Evolutionary conservation across 1,140 invertebrate genomes (phyloP).

Genomic region (Papilio helenus): DNA sequence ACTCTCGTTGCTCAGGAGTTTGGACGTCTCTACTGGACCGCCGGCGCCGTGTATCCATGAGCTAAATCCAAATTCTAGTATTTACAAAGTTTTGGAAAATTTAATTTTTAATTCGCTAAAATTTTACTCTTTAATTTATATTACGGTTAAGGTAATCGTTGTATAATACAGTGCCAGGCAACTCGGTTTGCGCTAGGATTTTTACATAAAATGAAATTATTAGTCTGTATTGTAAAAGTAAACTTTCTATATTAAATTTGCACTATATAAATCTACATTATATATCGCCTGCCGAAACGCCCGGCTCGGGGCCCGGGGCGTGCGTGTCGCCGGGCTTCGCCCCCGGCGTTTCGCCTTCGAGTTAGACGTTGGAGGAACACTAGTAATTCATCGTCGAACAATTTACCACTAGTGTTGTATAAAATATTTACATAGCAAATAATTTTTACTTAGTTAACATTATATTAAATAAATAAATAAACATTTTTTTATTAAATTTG

Average conservation of each 20-base stretch:
- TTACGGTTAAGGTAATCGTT: conserved; percentile 79
- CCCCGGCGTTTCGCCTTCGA: conserved; percentile 66
- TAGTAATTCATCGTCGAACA: conserved; percentile 80
- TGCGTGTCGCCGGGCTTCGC: conserved; percentile 45
- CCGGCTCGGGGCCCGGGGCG: conserved; percentile 43
- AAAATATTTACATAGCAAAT: conserved; percentile 83
- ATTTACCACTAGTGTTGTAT: conserved; percentile 80
- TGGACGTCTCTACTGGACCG: conserved; percentile 59
- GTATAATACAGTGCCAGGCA: conserved; percentile 79
- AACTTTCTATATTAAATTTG: conserved; percentile 82
- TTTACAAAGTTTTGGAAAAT: conserved; percentile 83
- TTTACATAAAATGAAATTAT: conserved; percentile 82
- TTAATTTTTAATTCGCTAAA: conserved; percentile 83
- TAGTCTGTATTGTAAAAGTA: conserved; percentile 81
- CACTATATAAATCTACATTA: conserved; percentile 76
- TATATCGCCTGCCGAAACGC: conserved; percentile 71
- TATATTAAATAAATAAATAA: conserved; percentile 81
- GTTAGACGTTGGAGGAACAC: conserved; percentile 76
- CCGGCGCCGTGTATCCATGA: conserved; percentile 60
- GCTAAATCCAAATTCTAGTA: conserved; percentile 79
- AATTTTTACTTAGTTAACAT: conserved; percentile 82
- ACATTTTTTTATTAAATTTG: conserved; percentile 84
- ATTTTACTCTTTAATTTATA: conserved; percentile 83
- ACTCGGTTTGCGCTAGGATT: conserved; percentile 80
- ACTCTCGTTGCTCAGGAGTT: conserved; percentile 73